Conservation (phyloP, 2,113 vertebrate species). For the Scomber scombrus region DNA sequence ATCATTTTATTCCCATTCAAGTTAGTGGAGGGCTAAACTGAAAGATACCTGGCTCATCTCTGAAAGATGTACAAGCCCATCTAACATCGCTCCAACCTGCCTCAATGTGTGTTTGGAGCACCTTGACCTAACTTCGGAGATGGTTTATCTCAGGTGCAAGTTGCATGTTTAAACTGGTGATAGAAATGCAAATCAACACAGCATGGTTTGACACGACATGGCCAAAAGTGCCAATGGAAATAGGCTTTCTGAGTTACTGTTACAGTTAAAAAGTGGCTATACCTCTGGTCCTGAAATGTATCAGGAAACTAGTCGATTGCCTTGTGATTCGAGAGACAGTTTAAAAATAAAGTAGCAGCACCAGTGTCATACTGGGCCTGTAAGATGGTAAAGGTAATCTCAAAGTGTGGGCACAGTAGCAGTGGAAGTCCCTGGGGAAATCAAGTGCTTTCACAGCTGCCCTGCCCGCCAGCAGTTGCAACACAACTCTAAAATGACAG, state of each 20-base stretch:
- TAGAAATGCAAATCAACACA: too few relatives aligned
- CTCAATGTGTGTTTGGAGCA: too few relatives aligned
- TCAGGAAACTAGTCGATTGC: conserved; percentile 47
- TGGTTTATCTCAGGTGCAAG: too few relatives aligned
- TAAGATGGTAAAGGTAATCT: conserved; percentile 73
- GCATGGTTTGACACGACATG: too few relatives aligned
- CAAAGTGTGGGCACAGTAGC: conserved; percentile 72
- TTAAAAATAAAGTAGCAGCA: conserved; percentile 70
- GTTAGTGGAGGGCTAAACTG: too few relatives aligned
- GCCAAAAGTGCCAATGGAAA: too few relatives aligned
- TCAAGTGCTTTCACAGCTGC: conserved; percentile 75
- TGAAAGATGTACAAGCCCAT: too few relatives aligned
- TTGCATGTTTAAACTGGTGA: too few relatives aligned
- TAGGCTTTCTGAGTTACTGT: conserved; percentile 4
- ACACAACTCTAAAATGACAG: conserved; percentile 67
- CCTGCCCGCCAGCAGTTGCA: conserved; percentile 64
- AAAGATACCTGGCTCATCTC: too few relatives aligned
- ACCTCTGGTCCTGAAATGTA: conserved; percentile 64
- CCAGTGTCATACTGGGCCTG: conserved; percentile 60
- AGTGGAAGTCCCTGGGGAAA: conserved; percentile 76
- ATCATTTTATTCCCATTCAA: too few relatives aligned
- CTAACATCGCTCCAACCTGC: too few relatives aligned
- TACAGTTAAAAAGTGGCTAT: conserved; percentile 8
- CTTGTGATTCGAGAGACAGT: conserved; percentile 51
- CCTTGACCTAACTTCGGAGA: too few relatives aligned